These are phyloP conservation scores for Nyctereutes procyonoides DNA, from an alignment of 2,113 vertebrate genomes.

Conservation along the genomic window DNA sequence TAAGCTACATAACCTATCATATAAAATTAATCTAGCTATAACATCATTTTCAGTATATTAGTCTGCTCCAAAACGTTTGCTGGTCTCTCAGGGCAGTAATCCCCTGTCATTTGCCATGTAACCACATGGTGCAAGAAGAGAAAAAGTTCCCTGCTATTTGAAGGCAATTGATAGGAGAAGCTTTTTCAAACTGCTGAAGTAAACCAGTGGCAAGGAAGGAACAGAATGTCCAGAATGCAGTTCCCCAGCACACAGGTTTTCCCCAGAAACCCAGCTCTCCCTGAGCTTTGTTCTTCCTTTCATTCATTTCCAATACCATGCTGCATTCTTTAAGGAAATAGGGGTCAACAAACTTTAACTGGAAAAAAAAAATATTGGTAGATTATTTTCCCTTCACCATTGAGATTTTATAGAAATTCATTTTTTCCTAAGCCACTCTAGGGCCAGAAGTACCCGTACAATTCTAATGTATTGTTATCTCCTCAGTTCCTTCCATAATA, in stretches of 20 bases:
- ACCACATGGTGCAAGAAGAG: not conserved
- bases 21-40: not conserved
- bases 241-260: not conserved
- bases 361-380: not conserved
- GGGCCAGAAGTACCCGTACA: not conserved
- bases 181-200: not conserved
- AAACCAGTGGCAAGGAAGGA: not conserved
- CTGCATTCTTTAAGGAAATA: not conserved
- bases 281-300: not conserved
- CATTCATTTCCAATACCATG: not conserved
- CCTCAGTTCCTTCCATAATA: not conserved
- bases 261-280: not conserved
- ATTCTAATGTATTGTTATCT: not conserved
- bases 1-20: not conserved
- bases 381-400: constrained; percentile 3
- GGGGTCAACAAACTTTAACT: not conserved
- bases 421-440: not conserved
- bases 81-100: not conserved
- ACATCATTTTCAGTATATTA: not conserved
- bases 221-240: not conserved
- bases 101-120: not conserved
- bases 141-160: not conserved
- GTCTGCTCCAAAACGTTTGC: not conserved
- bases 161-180: not conserved
- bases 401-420: not conserved